phyloP scores from a whole-genome alignment of 2,113 vertebrate species.

The Prunella fulvescens region DNA sequence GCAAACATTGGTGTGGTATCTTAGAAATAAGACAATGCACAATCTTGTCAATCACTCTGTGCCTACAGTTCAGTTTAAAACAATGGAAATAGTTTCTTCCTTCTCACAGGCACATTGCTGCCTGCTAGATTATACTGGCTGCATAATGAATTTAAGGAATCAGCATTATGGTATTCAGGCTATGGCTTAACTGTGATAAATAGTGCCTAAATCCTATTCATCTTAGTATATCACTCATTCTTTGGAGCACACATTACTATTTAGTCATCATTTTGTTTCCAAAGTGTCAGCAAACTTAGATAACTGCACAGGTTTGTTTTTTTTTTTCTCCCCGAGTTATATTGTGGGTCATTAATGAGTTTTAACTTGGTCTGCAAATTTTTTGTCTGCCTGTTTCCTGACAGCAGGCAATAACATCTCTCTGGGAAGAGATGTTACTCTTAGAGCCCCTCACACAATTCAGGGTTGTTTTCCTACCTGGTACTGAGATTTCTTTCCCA shows the following conservation, averaged over 20 bases:
- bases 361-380: constrained; percentile 40
- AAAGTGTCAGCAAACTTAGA: constrained; percentile 70
- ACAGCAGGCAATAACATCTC: neutral
- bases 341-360: neutral
- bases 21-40: neutral
- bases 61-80: neutral
- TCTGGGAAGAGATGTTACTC: neutral
- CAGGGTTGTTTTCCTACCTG: neutral
- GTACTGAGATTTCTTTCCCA: neutral
- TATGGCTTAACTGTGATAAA: constrained; percentile 73
- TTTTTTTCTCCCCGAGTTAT: neutral
- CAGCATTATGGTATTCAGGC: constrained; percentile 71
- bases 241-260: constrained; percentile 57
- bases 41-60: neutral
- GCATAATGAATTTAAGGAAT: constrained; percentile 72
- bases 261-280: constrained; percentile 65
- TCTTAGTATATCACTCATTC: constrained; percentile 60
- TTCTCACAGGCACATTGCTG: constrained; percentile 37
- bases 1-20: neutral
- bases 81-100: neutral
- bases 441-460: neutral
- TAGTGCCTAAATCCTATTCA: constrained; percentile 65
- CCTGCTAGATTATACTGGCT: constrained; percentile 43
- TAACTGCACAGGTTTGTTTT: neutral
- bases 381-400: constrained; percentile 36